phyloP scores from a whole-genome alignment of 1,140 invertebrate genomes.

The Aethina tumida region DNA sequence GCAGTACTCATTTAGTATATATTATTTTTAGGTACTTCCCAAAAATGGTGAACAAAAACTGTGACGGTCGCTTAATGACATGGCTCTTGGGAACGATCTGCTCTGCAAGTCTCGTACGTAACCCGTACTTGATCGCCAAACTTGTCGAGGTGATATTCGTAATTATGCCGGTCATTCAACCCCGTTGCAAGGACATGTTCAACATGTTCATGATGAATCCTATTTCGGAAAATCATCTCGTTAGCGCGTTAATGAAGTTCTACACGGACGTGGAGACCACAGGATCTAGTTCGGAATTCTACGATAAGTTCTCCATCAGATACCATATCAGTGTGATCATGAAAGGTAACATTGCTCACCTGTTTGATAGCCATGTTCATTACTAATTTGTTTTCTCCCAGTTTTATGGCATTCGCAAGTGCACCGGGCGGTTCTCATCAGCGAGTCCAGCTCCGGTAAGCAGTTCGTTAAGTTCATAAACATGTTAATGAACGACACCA shows the following conservation, averaged over 20 bases:
- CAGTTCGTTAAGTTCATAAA: slow-evolving; percentile 98
- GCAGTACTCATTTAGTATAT: neutral
- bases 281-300: slow-evolving; percentile 94
- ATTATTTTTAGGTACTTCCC: slow-evolving; percentile 57
- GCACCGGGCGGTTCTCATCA: slow-evolving; percentile 62
- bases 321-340: slow-evolving; percentile 96
- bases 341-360: slow-evolving; percentile 54
- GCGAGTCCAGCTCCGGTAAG: slow-evolving; percentile 74
- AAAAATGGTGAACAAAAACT: slow-evolving; percentile 60
- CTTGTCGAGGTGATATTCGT: slow-evolving; percentile 91
- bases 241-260: slow-evolving; percentile 92
- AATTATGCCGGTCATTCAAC: slow-evolving; percentile 74
- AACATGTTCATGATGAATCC: slow-evolving; percentile 73
- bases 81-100: slow-evolving; percentile 86
- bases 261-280: slow-evolving; percentile 99
- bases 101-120: slow-evolving; percentile 81
- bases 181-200: slow-evolving; percentile 42
- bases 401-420: slow-evolving; percentile 34
- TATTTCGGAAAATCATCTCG: slow-evolving; percentile 70
- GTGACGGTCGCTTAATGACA: slow-evolving; percentile 75
- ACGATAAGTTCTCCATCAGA: slow-evolving; percentile 97
- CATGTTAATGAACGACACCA: slow-evolving; percentile 99
- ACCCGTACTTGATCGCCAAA: slow-evolving; percentile 93
- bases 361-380: slow-evolving; percentile 1
- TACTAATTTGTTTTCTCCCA: slow-evolving; percentile 9